Percentiles rank a stretch among this genome's conserved stretches.
phyloP scores from a whole-genome alignment of 2,888 invertebrate species.

The Lumbricus terrestris region DNA sequence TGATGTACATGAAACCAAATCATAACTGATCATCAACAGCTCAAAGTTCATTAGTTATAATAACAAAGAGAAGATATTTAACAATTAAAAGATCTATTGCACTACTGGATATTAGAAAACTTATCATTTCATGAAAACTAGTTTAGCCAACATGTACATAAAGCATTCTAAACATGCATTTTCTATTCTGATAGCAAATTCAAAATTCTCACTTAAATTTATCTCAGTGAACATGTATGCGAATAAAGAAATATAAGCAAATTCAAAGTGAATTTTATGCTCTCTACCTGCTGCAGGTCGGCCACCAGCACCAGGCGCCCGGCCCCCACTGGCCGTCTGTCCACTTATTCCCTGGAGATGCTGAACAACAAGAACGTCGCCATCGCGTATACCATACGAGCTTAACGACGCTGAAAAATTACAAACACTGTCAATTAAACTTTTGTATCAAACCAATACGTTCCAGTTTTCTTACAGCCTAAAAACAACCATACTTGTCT shows the following conservation, averaged over 20 bases:
- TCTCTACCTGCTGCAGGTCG: not conserved
- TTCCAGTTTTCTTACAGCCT: not conserved
- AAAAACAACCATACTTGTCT: not conserved
- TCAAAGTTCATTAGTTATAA: not conserved
- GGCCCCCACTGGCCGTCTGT: not conserved
- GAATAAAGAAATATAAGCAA: not conserved
- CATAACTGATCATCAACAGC: not conserved
- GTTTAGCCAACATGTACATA: not conserved
- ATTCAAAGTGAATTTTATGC: not conserved
- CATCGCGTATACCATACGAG: conserved; percentile 80
- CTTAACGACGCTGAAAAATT: conserved; percentile 66
- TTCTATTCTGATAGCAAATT: not conserved
- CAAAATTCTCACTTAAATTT: not conserved
- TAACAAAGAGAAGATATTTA: not conserved
- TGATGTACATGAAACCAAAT: not conserved
- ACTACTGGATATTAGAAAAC: not conserved
- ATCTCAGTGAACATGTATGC: not conserved
- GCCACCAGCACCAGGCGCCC: not conserved
- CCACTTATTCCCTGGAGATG: conserved; percentile 28
- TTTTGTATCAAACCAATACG: not conserved
- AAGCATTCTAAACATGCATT: not conserved
- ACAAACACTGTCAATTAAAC: not conserved
- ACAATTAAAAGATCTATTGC: not conserved
- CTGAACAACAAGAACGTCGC: conserved; percentile 78
- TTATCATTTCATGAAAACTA: not conserved